phyloP scores from a whole-genome alignment of 2,888 invertebrate genomes.

The Lithosia quadra region DNA sequence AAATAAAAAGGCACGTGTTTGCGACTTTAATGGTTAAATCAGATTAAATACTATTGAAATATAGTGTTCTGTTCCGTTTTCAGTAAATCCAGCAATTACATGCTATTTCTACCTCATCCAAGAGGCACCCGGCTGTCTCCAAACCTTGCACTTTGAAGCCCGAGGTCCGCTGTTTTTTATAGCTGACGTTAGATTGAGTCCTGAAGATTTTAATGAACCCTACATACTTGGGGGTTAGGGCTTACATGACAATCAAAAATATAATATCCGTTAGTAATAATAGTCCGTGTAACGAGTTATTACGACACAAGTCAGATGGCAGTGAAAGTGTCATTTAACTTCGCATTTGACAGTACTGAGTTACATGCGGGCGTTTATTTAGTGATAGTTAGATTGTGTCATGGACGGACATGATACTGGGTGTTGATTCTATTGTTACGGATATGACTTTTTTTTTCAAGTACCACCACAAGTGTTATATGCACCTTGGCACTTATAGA shows the following conservation, averaged over 20 bases:
- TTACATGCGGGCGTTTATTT: conserved; percentile 40
- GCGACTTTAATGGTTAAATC: too few relatives aligned
- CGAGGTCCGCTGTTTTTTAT: too few relatives aligned
- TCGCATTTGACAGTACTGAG: conserved; percentile 39
- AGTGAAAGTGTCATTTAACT: conserved; percentile 49
- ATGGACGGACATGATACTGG: conserved; percentile 11
- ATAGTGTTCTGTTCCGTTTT: too few relatives aligned
- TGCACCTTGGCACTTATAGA: background rate
- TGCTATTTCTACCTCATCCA: too few relatives aligned
- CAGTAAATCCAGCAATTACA: too few relatives aligned
- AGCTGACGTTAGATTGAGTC: too few relatives aligned
- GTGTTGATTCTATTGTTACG: background rate
- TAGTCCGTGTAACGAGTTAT: background rate
- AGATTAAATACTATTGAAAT: too few relatives aligned
- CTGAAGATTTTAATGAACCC: too few relatives aligned
- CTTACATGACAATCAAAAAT: background rate
- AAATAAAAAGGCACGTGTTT: background rate
- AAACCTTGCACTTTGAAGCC: too few relatives aligned
- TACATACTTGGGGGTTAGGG: background rate
- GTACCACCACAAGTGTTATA: background rate
- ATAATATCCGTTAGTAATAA: background rate
- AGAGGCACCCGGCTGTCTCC: too few relatives aligned
- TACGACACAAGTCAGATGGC: conserved; percentile 22
- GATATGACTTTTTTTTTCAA: background rate
- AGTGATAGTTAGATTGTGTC: conserved; percentile 17